Evolutionary conservation across 2,113 vertebrate genomes (phyloP), one percentile per base, ranked within the genome.

Genomic region (Micromys minutus): DNA sequence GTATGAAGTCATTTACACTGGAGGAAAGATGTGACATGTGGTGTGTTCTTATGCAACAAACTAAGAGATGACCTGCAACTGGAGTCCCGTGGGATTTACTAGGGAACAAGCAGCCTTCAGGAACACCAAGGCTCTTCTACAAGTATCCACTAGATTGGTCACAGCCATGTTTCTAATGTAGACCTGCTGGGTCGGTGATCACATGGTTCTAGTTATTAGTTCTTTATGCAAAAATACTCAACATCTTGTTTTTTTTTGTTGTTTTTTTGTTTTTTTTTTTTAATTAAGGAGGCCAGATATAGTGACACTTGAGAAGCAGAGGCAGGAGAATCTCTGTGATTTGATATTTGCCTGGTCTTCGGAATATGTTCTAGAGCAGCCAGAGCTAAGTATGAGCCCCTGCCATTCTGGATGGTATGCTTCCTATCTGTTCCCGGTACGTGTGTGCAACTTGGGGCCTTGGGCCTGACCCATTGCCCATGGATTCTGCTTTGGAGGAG

Each of bases 1-100:
- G 99, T 98, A 95, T 99, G 99, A 93, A 99, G 77, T 13, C 97
- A 86, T 90, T 97, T 98, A 96, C 96, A 95, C 29, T 98, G 98
- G 63, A 7, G 39, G 75, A 96, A 17, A 6, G 91, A 90, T 89
- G 96, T 89, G 5, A 0, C 5, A 92, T 90, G 92, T 24, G 65
- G 19, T 5, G 19, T 7, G 80, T 36, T 97, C 91, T 90, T 94
- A 17, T 55, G 81, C 24, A 95, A 90, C 0, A 96, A 42, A 79
- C 45, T 95, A 71, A 67, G 16, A 0, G 11, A 55, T 76, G 93
- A 57, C 16, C 98, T 98, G 94, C 31, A 96, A 34, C 16, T 67
- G 84, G 50, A 52, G 50, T 52, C 7, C 50, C 50, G 7, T 52
- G 50, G 50, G 50, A 52, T 52, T 52, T 52, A 52, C 50, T 52